Conservation (phyloP, 92 coral and sea anemone genomes). For the Heliopora coerulea region DNA sequence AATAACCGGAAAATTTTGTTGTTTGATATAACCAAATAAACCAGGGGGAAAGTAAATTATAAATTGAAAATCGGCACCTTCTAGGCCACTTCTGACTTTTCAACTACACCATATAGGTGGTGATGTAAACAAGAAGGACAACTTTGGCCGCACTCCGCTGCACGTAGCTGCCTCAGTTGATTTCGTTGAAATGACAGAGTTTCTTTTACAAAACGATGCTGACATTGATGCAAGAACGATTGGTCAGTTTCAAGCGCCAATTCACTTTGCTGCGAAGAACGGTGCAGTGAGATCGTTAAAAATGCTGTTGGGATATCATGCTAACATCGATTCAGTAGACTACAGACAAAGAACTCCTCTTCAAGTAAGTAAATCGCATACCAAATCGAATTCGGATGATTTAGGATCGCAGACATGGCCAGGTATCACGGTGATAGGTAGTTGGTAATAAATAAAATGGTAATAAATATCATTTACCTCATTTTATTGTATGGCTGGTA, state of each 20-base stretch:
- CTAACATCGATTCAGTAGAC: conserved; percentile 22
- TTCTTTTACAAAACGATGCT: conserved; percentile 27
- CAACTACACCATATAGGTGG: conserved; percentile 9
- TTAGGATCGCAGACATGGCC: too few species aligned
- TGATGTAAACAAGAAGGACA: conserved; percentile 24
- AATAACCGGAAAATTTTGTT: too few species aligned
- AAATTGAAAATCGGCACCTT: too few species aligned
- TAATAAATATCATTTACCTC: too few species aligned
- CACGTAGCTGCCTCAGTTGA: conserved; percentile 43
- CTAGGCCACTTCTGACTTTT: too few species aligned
- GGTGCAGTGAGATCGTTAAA: conserved; percentile 19
- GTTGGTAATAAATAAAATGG: too few species aligned
- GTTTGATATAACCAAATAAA: too few species aligned
- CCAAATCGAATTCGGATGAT: too few species aligned
- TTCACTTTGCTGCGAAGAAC: conserved; percentile 37
- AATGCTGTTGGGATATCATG: conserved; percentile 33
- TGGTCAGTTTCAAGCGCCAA: conserved; percentile 28
- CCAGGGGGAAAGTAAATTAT: too few species aligned
- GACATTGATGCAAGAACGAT: conserved; percentile 29
- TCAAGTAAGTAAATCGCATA: conserved; percentile 26
- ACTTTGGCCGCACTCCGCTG: conserved; percentile 35
- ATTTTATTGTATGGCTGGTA: too few species aligned
- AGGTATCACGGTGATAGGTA: too few species aligned
- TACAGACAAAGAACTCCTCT: conserved; percentile 36
- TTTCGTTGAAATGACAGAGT: conserved; percentile 26